Evolutionary conservation across 2,113 vertebrate genomes (phyloP), one percentile per base, ranked within the genome.

Genomic region (Danionella cerebrum): DNA sequence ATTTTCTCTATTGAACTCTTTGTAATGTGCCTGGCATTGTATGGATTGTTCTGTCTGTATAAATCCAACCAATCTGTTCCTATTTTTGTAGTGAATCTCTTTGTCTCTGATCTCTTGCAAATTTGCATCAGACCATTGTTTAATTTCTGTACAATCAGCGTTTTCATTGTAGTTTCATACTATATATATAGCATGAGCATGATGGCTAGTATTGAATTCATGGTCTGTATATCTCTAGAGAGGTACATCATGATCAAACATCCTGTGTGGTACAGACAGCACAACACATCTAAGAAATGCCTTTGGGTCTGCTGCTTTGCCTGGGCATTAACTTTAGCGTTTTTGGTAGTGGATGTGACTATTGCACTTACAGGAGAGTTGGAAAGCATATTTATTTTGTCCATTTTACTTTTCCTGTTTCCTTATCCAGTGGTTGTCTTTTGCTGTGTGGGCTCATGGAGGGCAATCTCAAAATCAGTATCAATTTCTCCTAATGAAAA

Each of bases 181-280:
- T 12, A 21, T 22, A 13, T 64, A 10, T 63, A 67, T 22, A 7
- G 5, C 1, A 6, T 47, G 7, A 25, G 48, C 12, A 3, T 73
- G 13, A 1, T 63, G 2, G 48, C 19, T 29, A 68, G 52, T n/a
- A 16, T 63, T n/a, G 47, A 57, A 1, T 73, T 73, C 47, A 73
- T 73, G 71, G 29, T 68, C 18, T 62, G 45, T 13, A 55, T 73
- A n/a, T 36, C 71, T 36, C 10, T 67, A 41, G 71, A 73, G 52
- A 60, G 71, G 41, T 68, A 68, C 21, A 36, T 68, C 18, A n/a
- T 73, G 39, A 52, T 68, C 22, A 52, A 41, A 42, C 45, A 55
- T 12, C 65, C 71, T 31, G 21, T 73, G 13, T 73, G 71, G 71
- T 73, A 73, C 41, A 50, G 48, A 7, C 33, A 18, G n/a, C 55